These are phyloP conservation scores for Pollenia angustigena DNA, from an alignment of 2,888 invertebrate species.

Conservation along the genomic window DNA sequence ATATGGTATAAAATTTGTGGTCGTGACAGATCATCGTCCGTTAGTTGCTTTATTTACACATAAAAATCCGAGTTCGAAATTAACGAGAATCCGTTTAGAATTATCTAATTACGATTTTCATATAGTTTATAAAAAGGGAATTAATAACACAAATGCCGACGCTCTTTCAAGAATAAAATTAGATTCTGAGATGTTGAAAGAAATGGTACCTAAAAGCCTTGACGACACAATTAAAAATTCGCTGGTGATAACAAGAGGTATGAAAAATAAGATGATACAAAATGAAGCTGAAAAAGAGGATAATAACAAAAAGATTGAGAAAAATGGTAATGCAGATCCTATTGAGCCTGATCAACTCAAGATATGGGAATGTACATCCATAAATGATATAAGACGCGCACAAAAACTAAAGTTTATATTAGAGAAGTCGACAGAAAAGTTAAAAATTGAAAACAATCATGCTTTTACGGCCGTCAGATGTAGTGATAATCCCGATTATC, in stretches of 20 bases:
- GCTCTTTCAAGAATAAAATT: too few species aligned
- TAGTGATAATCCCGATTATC: neutral
- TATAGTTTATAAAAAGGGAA: too few species aligned
- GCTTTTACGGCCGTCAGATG: neutral
- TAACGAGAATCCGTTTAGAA: too few species aligned
- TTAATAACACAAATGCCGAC: too few species aligned
- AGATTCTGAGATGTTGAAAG: neutral
- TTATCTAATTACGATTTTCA: too few species aligned
- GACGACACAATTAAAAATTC: neutral
- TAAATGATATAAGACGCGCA: conserved; percentile 25
- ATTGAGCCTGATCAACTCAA: conserved; percentile 10
- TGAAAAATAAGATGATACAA: neutral
- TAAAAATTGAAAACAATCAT: conserved; percentile 8
- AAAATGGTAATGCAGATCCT: neutral
- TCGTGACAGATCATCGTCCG: too few species aligned
- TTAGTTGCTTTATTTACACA: too few species aligned
- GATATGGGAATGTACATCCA: conserved; percentile 38
- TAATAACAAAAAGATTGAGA: neutral
- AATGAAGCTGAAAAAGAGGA: neutral
- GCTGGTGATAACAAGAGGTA: neutral
- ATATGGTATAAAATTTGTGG: too few species aligned
- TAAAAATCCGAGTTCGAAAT: too few species aligned
- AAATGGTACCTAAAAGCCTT: neutral
- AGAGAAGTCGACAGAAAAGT: neutral
- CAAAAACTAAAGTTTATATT: conserved; percentile 25